Evolutionary conservation across 2,797 vertebrate species (phyloP).

Genomic region (Syngnathus rostellatus): DNA sequence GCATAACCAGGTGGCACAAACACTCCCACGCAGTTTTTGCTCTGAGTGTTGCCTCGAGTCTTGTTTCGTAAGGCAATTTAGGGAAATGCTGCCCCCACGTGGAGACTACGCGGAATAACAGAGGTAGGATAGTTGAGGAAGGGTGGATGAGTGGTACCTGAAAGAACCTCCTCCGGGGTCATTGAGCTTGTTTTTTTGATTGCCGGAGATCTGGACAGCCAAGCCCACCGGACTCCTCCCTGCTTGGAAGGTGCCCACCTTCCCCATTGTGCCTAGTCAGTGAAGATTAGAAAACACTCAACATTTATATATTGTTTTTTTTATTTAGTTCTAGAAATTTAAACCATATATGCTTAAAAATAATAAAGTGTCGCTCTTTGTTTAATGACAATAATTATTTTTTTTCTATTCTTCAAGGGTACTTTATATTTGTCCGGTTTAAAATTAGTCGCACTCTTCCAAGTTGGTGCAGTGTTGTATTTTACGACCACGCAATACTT

Average conservation of each 20-base stretch:
- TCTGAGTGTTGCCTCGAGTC: constrained; percentile 63
- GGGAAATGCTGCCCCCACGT: constrained; percentile 88
- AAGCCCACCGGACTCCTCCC: constrained; percentile 71
- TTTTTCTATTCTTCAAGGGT: neutral
- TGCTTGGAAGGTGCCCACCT: constrained; percentile 71
- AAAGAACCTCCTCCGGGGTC: constrained; percentile 81
- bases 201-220: constrained; percentile 78
- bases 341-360: neutral
- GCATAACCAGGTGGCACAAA: constrained; percentile 46
- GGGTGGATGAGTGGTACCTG: constrained; percentile 63
- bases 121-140: constrained; percentile 1
- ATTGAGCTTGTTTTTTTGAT: constrained; percentile 83
- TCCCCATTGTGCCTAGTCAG: constrained; percentile 74
- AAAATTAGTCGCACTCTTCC: constrained; percentile 4
- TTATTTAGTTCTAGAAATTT: neutral
- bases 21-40: constrained; percentile 46
- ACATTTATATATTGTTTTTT: neutral
- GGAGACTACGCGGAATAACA: constrained; percentile 41
- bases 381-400: neutral
- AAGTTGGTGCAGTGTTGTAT: constrained; percentile 54
- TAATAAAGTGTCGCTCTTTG: neutral
- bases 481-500: constrained; percentile 65
- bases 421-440: no score
- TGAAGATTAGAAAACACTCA: neutral
- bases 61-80: constrained; percentile 44